A percentile compares a stretch with the other conserved stretches of the same genome.
Evolutionary conservation across 2,888 invertebrate genomes (phyloP).

Genomic region (Mactromeris polynyma): DNA sequence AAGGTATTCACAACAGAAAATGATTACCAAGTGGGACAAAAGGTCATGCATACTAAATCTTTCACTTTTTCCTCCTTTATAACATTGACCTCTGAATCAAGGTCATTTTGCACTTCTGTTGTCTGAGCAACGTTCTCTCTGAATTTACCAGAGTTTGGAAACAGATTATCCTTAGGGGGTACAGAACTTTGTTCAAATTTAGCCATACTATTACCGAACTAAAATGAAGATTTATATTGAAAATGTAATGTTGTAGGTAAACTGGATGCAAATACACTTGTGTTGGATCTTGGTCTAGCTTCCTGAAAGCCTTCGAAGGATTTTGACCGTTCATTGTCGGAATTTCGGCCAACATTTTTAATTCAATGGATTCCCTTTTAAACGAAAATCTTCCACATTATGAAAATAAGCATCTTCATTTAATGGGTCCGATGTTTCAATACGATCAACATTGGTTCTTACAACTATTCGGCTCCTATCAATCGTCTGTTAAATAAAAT

Average conservation of each 20-base stretch:
- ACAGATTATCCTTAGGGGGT: neutral
- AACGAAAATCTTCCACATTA: slow-evolving; percentile 26
- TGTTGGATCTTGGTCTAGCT: slow-evolving; percentile 26
- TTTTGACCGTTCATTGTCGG: slow-evolving; percentile 16
- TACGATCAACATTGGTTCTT: neutral
- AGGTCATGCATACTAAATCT: neutral
- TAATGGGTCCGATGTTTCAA: neutral
- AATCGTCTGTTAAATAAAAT: neutral
- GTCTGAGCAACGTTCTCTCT: neutral
- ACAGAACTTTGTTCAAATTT: neutral
- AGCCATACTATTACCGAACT: slow-evolving; percentile 16
- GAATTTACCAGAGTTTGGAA: neutral
- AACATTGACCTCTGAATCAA: slow-evolving; percentile 26
- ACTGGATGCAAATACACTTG: slow-evolving; percentile 13
- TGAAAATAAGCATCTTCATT: slow-evolving; percentile 24
- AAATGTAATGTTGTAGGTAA: neutral
- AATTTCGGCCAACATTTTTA: neutral
- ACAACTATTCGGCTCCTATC: neutral
- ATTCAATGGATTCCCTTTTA: slow-evolving; percentile 22
- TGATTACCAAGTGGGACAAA: neutral
- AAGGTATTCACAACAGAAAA: neutral
- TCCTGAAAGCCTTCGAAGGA: slow-evolving; percentile 21
- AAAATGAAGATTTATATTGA: neutral
- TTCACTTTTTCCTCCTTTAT: slow-evolving; percentile 6
- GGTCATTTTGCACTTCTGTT: neutral